These are phyloP conservation scores for Chlorospingus flavigularis DNA, from an alignment of 2,797 vertebrate species.

Conservation along the genomic window DNA sequence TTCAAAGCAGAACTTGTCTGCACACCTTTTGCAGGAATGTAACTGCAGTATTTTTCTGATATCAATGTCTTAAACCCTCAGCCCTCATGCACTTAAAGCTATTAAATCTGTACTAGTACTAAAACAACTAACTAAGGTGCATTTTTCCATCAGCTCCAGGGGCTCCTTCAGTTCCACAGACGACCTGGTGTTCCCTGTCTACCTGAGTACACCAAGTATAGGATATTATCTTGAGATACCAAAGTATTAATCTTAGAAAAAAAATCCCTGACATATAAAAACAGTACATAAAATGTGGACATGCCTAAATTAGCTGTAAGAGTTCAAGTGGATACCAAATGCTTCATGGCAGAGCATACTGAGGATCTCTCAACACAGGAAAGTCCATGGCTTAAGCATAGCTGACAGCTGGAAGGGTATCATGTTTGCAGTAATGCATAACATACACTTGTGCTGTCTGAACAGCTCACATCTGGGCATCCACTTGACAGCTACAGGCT, in stretches of 20 bases:
- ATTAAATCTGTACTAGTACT: not conserved
- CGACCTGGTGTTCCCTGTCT: not conserved
- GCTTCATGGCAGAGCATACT: not conserved
- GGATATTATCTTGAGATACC: not conserved
- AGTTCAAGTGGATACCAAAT: not conserved
- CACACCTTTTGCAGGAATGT: not conserved
- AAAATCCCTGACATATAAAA: not conserved
- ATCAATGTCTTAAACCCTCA: not conserved
- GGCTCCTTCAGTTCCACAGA: not conserved
- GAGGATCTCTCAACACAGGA: not conserved
- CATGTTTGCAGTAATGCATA: not conserved
- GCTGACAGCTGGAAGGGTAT: not conserved
- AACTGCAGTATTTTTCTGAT: not conserved
- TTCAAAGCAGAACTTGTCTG: not conserved
- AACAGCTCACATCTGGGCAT: not conserved
- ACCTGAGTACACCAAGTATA: not conserved
- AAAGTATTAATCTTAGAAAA: not conserved
- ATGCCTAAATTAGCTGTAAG: not conserved
- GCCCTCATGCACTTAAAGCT: not conserved
- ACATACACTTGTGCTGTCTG: not conserved
- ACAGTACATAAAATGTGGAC: not conserved
- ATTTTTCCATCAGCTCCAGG: not conserved
- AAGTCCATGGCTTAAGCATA: not conserved
- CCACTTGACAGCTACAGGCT: not conserved
- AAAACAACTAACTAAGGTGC: not conserved